Evolutionary conservation across 1,140 invertebrate species (phyloP).

Genomic region (Nixonia krombeini): DNA sequence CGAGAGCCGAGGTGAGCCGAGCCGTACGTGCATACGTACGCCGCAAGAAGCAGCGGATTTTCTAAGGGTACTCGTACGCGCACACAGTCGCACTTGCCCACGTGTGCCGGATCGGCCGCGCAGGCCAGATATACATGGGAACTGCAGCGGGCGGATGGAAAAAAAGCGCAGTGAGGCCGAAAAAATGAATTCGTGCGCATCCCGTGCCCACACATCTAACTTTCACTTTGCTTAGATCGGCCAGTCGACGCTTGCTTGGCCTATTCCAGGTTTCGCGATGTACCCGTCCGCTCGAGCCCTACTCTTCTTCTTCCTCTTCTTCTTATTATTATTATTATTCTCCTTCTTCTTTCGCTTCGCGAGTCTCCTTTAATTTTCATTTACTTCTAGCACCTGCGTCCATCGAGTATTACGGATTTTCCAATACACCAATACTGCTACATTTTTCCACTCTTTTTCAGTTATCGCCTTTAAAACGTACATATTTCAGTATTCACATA

Average conservation of each 20-base stretch:
- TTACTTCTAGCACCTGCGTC: too few relatives aligned
- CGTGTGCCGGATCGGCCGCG: slow-evolving; percentile 54
- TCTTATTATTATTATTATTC: too few relatives aligned
- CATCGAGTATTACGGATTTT: too few relatives aligned
- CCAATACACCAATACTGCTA: too few relatives aligned
- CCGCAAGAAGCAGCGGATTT: slow-evolving; percentile 6
- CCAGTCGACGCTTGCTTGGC: slow-evolving; percentile 55
- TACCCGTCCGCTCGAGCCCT: slow-evolving; percentile 39
- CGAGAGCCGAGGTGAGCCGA: slow-evolving; percentile 53
- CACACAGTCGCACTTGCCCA: slow-evolving; percentile 12
- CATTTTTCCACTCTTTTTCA: too few relatives aligned
- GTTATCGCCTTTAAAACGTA: too few relatives aligned
- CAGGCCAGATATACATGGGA: slow-evolving; percentile 69
- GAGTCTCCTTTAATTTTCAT: too few relatives aligned
- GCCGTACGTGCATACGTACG: slow-evolving; percentile 25
- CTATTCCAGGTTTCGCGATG: slow-evolving; percentile 53
- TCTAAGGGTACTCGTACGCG: slow-evolving; percentile 13
- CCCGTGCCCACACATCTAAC: slow-evolving; percentile 73
- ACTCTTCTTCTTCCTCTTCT: slow-evolving; percentile 46
- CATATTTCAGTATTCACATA: too few relatives aligned
- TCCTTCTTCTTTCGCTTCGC: neutral
- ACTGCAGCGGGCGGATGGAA: slow-evolving; percentile 55
- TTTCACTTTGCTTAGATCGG: slow-evolving; percentile 71
- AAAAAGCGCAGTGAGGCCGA: slow-evolving; percentile 67
- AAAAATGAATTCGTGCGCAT: slow-evolving; percentile 74